Evolutionary conservation across 2,888 invertebrate species (phyloP), one percentile per base, ranked within the genome.

Genomic region (Allacma fusca): DNA sequence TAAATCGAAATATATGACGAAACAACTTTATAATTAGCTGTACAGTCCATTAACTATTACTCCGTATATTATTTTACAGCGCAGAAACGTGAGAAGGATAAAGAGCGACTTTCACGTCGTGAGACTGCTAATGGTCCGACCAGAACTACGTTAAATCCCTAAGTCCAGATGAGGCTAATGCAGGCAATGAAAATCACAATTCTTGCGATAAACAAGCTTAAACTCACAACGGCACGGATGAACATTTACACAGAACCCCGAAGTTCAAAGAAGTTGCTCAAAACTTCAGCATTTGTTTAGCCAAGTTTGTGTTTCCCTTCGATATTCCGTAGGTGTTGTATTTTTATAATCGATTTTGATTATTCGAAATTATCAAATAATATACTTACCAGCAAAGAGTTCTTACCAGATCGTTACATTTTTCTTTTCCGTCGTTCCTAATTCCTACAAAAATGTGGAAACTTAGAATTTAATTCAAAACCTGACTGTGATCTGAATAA

Each of bases 51-150:
- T n/a, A n/a, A n/a, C n/a, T n/a, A n/a, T n/a, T n/a, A n/a, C n/a
- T n/a, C n/a, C n/a, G n/a, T n/a, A n/a, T n/a, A n/a, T n/a, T 43
- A 24, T 24, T 67, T 67, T 9, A n/a, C 40, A 68, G 68, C 68
- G 1, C 13, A 68, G 43, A 68, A 67, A 67, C 28, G 67, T 34
- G 34, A 67, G 34, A 67, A 68, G 43, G 68, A 68, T 40, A 68
- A 68, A 68, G 68, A 68, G 21, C 34, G 68, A 40, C 23, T 68
- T 26, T n/a, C 43, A 4, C 24, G 23, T 19, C 68, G 68, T 21
- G 23, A 40, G 40, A 68, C 34, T 68, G 43, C 34, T 12, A 40
- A 65, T 65, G 65, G 28, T 23, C 16, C 26, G 65, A 28, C 28
- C 65, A 65, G 29, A 65, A 7, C 29, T 65, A 29, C 65, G 13